Percentiles rank a stretch among this genome's conserved stretches.
Evolutionary conservation across 2,888 invertebrate genomes (phyloP).

Genomic region (Oeneis ivallda): DNA sequence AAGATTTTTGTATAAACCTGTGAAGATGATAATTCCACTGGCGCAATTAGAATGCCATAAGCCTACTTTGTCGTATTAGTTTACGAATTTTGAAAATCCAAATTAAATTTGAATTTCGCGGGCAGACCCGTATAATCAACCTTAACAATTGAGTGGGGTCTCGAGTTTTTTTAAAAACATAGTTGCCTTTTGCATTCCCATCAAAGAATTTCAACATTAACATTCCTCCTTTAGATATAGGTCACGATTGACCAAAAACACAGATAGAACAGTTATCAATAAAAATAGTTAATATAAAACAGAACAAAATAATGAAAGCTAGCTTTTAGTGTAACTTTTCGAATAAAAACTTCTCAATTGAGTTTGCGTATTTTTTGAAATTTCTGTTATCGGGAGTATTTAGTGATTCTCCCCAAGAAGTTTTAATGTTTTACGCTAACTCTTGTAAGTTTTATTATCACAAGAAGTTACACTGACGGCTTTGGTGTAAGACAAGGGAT

Average conservation of each 20-base stretch:
- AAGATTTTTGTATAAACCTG: too few relatives aligned
- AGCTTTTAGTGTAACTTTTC: not conserved
- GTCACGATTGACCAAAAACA: too few relatives aligned
- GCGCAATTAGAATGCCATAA: too few relatives aligned
- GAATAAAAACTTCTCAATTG: not conserved
- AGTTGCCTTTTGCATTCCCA: conserved; percentile 4
- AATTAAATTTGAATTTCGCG: too few relatives aligned
- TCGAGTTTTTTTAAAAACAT: too few relatives aligned
- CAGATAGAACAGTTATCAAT: not conserved
- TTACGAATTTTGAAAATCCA: too few relatives aligned
- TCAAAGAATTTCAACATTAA: not conserved
- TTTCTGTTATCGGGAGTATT: too few relatives aligned
- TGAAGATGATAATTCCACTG: too few relatives aligned
- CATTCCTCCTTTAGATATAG: not conserved
- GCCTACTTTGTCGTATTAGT: too few relatives aligned
- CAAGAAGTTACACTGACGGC: conserved; percentile 14
- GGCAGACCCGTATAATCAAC: too few relatives aligned
- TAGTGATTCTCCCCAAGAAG: not conserved
- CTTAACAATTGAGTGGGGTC: not conserved
- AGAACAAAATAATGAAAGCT: conserved; percentile 39
- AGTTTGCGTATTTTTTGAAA: not conserved
- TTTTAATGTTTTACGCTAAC: not conserved
- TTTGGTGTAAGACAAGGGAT: conserved; percentile 70
- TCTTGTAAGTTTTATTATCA: not conserved
- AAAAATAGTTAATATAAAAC: not conserved